Conservation (phyloP, 2,113 vertebrate genomes). For the Silurus glanis region DNA sequence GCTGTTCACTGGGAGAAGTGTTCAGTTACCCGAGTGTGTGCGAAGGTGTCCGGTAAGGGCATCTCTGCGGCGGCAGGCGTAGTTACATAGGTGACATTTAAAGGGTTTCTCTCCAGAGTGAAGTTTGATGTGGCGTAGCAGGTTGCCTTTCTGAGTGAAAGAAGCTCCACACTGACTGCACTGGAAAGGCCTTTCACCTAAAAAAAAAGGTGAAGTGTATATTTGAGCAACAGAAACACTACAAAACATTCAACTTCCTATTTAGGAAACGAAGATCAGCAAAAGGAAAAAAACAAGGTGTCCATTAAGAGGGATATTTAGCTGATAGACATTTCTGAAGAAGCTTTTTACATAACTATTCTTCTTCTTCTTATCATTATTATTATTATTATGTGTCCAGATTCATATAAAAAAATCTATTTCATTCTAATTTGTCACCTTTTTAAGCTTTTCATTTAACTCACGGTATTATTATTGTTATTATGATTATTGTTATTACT, state of each 20-base stretch:
- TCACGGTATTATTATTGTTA: background rate
- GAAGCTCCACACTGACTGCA: conserved; percentile 97
- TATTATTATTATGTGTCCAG: background rate
- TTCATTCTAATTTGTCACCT: background rate
- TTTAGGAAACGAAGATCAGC: background rate
- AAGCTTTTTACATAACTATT: background rate
- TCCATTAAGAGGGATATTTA: background rate
- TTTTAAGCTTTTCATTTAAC: background rate
- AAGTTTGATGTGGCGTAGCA: conserved; percentile 97
- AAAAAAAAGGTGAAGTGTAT: conserved; percentile 38
- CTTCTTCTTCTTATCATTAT: background rate
- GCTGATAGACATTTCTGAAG: background rate
- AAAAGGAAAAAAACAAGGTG: too few relatives aligned
- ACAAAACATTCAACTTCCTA: background rate
- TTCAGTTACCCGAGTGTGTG: conserved; percentile 90
- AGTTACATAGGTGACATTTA: conserved; percentile 98
- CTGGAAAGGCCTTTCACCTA: conserved; percentile 97
- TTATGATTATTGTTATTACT: background rate
- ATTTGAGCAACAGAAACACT: background rate
- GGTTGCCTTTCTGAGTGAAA: conserved; percentile 98
- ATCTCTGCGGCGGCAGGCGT: conserved; percentile 93
- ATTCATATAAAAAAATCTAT: background rate
- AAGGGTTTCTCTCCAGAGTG: conserved; percentile 99
- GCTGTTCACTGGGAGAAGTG: background rate
- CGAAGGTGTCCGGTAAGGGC: conserved; percentile 94